Base-by-base conservation (phyloP, 2,113 vertebrate species). In the Tautogolabrus adspersus region DNA sequence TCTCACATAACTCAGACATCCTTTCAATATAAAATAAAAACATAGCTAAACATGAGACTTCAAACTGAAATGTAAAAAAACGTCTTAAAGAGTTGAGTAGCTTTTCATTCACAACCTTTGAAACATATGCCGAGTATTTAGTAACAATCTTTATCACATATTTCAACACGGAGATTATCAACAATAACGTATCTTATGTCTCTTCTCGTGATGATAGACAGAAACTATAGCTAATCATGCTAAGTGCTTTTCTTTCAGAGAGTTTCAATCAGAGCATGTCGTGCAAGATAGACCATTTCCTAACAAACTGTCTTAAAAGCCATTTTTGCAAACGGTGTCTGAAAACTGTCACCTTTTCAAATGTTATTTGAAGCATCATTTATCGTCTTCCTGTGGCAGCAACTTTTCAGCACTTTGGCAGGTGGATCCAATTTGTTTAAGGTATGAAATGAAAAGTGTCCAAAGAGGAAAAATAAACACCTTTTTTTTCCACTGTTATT, bases 311-410 rank as follows among this genome's bases (percentile, higher is more conserved):
- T 66, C 63, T 58, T 64, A 58, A 66, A 74, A 75, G 61, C 10
- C 13, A 58, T 55, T 77, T 78, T 66, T 71, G 49, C 60, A 44
- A 77, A 84, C 67, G 8, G 3, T 67, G 37, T 83, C 59, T 62
- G 68, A 73, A 79, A 81, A 44, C 68, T 85, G 65, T 67, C 71
- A 72, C 40, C 54, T 66, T 55, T 68, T 58, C 40, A 71, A 83
- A 74, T 66, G 23, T 73, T 56, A 80, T 54, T 68, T 80, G 38
- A 86, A 49, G 58, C 38, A 22, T 63, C 67, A 75, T 64, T 76
- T 61, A 68, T 80, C 60, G 57, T 56, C 67, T 76, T 75, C 59
- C 34, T 46, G 3, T 59, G 74, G 38, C 84, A 79, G 70, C 73
- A 73, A 62, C 71, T 79, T 82, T 57, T 82, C 75, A 34, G 49